A percentile compares a stretch with the other conserved stretches of the same genome.
Evolutionary conservation across 2,113 vertebrate species (phyloP).

Genomic region (Rhodinocichla rosea): DNA sequence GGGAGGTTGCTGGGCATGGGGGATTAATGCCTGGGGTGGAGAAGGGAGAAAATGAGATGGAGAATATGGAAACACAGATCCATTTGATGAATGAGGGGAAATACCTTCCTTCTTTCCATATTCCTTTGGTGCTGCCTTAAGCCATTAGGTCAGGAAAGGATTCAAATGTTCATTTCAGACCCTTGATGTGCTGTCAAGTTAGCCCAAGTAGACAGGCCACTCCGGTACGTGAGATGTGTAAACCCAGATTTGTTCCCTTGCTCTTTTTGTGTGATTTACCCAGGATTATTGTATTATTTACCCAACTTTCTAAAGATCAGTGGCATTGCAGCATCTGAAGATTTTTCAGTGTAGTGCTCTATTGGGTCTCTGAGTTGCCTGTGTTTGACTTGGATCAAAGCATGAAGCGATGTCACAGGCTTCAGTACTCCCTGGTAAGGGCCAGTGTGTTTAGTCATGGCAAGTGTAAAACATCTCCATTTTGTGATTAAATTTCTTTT

Average conservation of each 20-base stretch:
- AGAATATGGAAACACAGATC: background rate
- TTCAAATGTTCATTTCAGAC: background rate
- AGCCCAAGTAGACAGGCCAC: background rate
- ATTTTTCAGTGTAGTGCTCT: background rate
- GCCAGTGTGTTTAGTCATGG: background rate
- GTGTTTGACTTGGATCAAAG: background rate
- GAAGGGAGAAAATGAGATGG: background rate
- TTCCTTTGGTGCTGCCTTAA: background rate
- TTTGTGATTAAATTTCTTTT: background rate
- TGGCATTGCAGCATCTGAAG: background rate
- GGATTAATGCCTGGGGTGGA: rapidly evolving
- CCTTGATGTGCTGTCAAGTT: background rate
- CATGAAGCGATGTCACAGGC: background rate
- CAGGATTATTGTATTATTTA: background rate
- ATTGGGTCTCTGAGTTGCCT: background rate
- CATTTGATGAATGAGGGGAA: background rate
- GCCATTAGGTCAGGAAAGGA: rapidly evolving
- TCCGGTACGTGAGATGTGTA: background rate
- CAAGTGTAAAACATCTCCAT: background rate
- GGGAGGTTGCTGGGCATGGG: background rate
- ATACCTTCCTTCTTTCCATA: background rate
- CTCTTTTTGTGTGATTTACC: background rate
- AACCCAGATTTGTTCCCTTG: background rate
- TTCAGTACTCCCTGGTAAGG: background rate
- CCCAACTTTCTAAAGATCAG: background rate